Evolutionary conservation across 37 sponge, comb jelly and placozoan genomes (phyloP), one percentile per base, ranked within the genome.

Genomic region (Theonella swinhoei): DNA sequence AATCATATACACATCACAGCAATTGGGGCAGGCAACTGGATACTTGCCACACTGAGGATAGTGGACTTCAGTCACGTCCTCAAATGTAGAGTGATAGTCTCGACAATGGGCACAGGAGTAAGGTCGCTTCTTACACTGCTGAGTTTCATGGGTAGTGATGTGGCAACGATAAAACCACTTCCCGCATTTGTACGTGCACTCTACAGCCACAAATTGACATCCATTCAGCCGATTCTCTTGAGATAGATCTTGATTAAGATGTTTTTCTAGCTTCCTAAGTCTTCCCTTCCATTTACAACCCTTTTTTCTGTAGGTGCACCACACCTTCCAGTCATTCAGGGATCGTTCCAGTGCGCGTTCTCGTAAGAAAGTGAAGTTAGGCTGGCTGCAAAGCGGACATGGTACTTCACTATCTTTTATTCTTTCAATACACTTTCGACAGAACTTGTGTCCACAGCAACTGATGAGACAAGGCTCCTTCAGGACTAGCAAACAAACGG

Each of bases 371-470:
- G 31, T 68, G 41, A 84, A 76, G 8, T 39, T 77, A 0, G 41
- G 34, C 38, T 84, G 25, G 67, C 65, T 64, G 42, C 85, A 84
- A 37, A 76, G 38, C 1, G 85, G 85, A 34, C 85, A 84, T 0
- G 77, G 70, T 39, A 76, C 60, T 22, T 65, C 38, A 30, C 68
- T 59, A 3, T 63, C 47, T 28, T 63, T 60, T 32, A 83, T 35
- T 11, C 3, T 0, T 7, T 75, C 47, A 25, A 75, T n/a, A 37
- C 84, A 83, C 3, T 2, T 22, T 20, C 64, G 70, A 76, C 85
- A 84, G 70, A 76, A 84, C 41, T 54, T 43, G 54, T 84, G 22
- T 3, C 85, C 85, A 32, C 85, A 84, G 30, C 85, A 84, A 26
- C 68, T 65, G 26, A 30, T 35, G 20, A 76, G 64, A 70, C 62